These are phyloP conservation scores for Perca fluviatilis DNA, from an alignment of 2,113 vertebrate genomes.

Conservation along the genomic window DNA sequence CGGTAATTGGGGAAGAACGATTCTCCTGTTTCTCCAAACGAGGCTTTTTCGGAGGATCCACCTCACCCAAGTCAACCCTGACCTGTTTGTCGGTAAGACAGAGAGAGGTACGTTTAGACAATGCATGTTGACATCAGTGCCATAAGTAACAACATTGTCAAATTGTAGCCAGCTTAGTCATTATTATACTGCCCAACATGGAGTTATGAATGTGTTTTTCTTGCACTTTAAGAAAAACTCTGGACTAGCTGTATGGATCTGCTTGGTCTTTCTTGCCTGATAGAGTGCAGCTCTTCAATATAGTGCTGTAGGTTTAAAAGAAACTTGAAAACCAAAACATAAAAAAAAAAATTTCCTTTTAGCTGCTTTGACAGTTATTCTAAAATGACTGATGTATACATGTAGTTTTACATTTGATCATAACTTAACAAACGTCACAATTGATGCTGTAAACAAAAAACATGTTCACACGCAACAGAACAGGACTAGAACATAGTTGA, in stretches of 20 bases:
- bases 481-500: neutral
- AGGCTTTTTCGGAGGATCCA: conserved; percentile 92
- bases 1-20: conserved; percentile 91
- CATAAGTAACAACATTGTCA: neutral
- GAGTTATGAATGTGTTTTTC: neutral
- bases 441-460: neutral
- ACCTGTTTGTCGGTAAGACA: conserved; percentile 77
- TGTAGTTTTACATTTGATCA: neutral
- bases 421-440: neutral
- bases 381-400: neutral
- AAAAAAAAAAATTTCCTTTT: too few relatives aligned
- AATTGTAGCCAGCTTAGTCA: too few relatives aligned
- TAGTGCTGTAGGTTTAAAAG: neutral
- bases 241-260: neutral
- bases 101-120: neutral
- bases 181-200: neutral
- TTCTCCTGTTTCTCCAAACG: conserved; percentile 92
- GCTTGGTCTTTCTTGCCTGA: neutral
- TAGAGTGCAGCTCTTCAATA: neutral
- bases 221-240: conserved; percentile 1
- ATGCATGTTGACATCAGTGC: neutral
- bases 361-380: neutral
- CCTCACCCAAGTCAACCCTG: conserved; percentile 88
- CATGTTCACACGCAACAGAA: neutral
- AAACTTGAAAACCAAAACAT: neutral